A percentile compares a stretch with the other conserved stretches of the same genome.
Evolutionary conservation across 2,797 vertebrate genomes (phyloP).

Genomic region (Tachyglossus aculeatus): DNA sequence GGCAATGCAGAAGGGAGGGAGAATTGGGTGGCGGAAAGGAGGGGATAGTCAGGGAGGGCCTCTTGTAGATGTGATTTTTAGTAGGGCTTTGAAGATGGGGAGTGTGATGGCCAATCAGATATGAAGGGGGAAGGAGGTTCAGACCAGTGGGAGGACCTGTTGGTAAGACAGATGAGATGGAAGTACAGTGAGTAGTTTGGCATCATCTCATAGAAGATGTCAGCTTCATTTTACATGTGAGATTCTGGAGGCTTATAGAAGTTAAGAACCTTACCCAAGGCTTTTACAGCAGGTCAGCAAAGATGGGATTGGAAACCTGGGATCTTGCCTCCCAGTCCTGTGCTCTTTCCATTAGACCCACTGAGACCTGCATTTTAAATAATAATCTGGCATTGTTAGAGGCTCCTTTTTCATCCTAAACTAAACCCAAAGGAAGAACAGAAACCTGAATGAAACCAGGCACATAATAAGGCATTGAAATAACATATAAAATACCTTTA

Average conservation of each 20-base stretch:
- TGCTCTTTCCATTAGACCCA: background rate
- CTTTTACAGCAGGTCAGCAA: background rate
- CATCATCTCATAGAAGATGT: too few species aligned
- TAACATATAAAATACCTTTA: constrained; percentile 3
- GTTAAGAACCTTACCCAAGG: background rate
- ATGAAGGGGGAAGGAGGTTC: too few species aligned
- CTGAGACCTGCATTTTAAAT: background rate
- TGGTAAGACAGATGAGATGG: too few species aligned
- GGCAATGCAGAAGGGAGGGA: too few species aligned
- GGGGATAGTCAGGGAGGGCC: too few species aligned
- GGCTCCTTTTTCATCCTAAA: background rate
- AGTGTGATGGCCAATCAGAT: too few species aligned
- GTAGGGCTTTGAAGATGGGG: too few species aligned
- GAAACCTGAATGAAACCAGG: constrained; percentile 1
- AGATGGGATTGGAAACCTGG: background rate
- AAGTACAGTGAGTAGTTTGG: too few species aligned
- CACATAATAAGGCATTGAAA: constrained; percentile 17
- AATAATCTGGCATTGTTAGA: background rate
- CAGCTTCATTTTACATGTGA: too few species aligned
- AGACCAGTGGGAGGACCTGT: too few species aligned
- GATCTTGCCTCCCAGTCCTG: background rate
- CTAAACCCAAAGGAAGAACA: background rate
- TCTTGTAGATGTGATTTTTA: too few species aligned
- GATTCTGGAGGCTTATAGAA: background rate
- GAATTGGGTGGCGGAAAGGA: too few species aligned